A percentile compares a stretch with the other conserved stretches of the same genome.
phyloP scores from a whole-genome alignment of 2,113 vertebrate species.

The Morone saxatilis region DNA sequence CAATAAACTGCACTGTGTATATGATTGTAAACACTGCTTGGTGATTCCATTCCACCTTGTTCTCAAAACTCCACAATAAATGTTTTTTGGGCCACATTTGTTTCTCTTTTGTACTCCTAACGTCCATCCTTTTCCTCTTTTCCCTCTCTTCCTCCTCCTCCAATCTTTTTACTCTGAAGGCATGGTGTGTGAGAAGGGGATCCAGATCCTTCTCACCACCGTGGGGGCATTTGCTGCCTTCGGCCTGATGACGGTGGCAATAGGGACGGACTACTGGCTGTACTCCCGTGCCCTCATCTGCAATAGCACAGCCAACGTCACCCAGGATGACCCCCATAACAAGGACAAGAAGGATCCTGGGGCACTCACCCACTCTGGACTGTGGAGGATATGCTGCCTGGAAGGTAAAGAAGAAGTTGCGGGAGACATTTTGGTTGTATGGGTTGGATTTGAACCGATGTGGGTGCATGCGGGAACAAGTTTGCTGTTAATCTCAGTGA shows the following conservation, averaged over 20 bases:
- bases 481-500: slow-evolving; percentile 11
- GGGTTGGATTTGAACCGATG: neutral
- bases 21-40: neutral
- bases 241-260: slow-evolving; percentile 96
- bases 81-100: neutral
- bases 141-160: slow-evolving; percentile 50
- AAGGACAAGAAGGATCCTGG: slow-evolving; percentile 93
- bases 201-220: slow-evolving; percentile 93
- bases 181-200: slow-evolving; percentile 94
- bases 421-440: neutral
- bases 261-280: slow-evolving; percentile 97
- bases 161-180: slow-evolving; percentile 76
- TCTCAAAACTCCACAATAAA: neutral
- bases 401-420: slow-evolving; percentile 85
- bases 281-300: slow-evolving; percentile 94
- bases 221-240: slow-evolving; percentile 95
- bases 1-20: slow-evolving; percentile 40
- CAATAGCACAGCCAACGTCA: slow-evolving; percentile 90
- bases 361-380: slow-evolving; percentile 93
- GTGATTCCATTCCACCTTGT: neutral
- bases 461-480: neutral
- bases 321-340: slow-evolving; percentile 87
- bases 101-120: neutral
- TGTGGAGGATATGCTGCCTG: slow-evolving; percentile 95
- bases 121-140: neutral